Evolutionary conservation across 2,797 vertebrate species (phyloP).

Genomic region (Podarcis siculus): DNA sequence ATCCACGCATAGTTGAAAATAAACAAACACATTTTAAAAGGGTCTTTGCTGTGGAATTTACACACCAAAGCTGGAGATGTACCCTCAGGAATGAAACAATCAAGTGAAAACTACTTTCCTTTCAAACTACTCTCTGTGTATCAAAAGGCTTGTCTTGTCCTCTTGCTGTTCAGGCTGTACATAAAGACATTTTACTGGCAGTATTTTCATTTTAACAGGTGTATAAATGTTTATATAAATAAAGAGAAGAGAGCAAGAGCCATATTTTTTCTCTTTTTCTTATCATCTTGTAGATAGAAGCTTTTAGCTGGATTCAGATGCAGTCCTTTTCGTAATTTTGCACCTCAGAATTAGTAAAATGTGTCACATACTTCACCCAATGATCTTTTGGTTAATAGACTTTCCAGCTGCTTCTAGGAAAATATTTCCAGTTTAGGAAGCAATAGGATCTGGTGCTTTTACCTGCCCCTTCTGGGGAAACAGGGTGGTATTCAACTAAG

Average conservation of each 20-base stretch:
- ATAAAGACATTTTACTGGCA: constrained; percentile 4
- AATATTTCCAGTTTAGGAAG: background rate
- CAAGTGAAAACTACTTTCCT: constrained; percentile 44
- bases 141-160: constrained; percentile 31
- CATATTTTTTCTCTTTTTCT: background rate
- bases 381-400: background rate
- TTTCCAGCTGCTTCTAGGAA: background rate
- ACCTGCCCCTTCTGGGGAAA: background rate
- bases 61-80: constrained; percentile 35
- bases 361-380: background rate
- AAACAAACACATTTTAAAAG: constrained; percentile 44
- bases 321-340: constrained; percentile 4
- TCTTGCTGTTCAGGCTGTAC: constrained; percentile 10
- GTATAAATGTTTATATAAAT: constrained; percentile 10
- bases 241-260: background rate
- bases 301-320: background rate
- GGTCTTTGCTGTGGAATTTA: background rate
- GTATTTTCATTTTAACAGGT: background rate
- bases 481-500: too few relatives aligned
- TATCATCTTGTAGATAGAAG: rapidly evolving
- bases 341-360: background rate
- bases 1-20: constrained; percentile 28
- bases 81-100: constrained; percentile 45
- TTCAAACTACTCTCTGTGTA: constrained; percentile 27
- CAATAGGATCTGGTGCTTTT: background rate